Evolutionary conservation across 2,888 invertebrate species (phyloP).

Genomic region (Selenia dentaria): DNA sequence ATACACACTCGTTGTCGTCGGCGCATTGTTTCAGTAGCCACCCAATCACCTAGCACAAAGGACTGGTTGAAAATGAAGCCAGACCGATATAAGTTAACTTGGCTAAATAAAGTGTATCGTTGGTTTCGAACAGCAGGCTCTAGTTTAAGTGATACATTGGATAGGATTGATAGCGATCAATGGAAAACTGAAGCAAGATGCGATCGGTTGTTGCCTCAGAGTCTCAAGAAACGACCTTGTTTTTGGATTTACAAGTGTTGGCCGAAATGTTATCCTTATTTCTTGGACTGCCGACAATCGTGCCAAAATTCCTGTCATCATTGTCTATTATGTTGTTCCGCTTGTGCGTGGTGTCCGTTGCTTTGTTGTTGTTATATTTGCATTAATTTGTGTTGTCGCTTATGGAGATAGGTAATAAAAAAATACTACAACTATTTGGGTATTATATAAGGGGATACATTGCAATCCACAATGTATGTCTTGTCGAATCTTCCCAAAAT

Average conservation of each 20-base stretch:
- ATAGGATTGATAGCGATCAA: background rate
- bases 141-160: background rate
- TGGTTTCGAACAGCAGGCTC: background rate
- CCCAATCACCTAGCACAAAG: too few relatives aligned
- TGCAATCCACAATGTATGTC: too few relatives aligned
- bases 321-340: background rate
- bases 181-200: background rate
- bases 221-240: background rate
- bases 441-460: too few relatives aligned
- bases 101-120: background rate
- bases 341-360: background rate
- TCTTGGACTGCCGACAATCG: background rate
- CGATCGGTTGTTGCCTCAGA: background rate
- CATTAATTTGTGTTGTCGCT: background rate
- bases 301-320: background rate
- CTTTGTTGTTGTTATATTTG: background rate
- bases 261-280: background rate
- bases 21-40: too few relatives aligned
- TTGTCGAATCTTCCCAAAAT: too few relatives aligned
- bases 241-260: background rate
- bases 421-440: background rate
- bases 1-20: too few relatives aligned
- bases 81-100: too few relatives aligned
- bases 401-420: background rate
- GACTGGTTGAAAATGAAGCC: too few relatives aligned